These are phyloP conservation scores for Acanthurus lineatus DNA, from an alignment of 2,797 vertebrate genomes.

Conservation along the genomic window DNA sequence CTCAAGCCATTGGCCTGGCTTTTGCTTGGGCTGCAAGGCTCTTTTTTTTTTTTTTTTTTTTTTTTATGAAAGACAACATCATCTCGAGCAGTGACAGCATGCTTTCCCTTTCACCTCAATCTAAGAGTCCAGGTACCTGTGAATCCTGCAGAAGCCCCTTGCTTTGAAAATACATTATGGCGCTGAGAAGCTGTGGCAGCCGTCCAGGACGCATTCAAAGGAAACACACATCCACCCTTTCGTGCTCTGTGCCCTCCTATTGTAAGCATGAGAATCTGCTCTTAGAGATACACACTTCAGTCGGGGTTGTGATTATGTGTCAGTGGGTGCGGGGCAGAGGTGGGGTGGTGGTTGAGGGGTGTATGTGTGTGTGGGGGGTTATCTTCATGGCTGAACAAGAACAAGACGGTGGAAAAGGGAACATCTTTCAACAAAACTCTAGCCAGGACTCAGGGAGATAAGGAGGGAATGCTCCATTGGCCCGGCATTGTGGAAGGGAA, in stretches of 20 bases:
- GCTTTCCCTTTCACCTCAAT: conserved; percentile 56
- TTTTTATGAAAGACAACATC: conserved; percentile 42
- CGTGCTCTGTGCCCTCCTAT: conserved; percentile 59
- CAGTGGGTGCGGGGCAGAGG: conserved; percentile 51
- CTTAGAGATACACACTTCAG: conserved; percentile 75
- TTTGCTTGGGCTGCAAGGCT: conserved; percentile 22
- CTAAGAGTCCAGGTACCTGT: conserved; percentile 15
- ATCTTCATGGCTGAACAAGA: conserved; percentile 76
- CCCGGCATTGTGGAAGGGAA: conserved; percentile 62
- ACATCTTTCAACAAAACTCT: conserved; percentile 70
- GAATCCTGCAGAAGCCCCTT: conserved; percentile 26
- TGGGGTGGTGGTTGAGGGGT: neutral
- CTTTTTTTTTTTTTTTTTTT: neutral
- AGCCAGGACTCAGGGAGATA: conserved; percentile 67
- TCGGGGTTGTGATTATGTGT: conserved; percentile 73
- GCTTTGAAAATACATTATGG: conserved; percentile 64
- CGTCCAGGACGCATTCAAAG: conserved; percentile 57
- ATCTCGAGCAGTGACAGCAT: conserved; percentile 16
- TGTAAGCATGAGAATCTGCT: conserved; percentile 73
- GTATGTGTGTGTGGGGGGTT: conserved; percentile 39
- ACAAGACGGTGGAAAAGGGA: conserved; percentile 65
- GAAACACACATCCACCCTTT: conserved; percentile 43
- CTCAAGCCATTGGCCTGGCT: conserved; percentile 7
- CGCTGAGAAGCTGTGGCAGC: conserved; percentile 33
- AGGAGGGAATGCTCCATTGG: conserved; percentile 68